These are phyloP conservation scores for Temnothorax longispinosus DNA, from an alignment of 1,140 invertebrate species.

Conservation along the genomic window DNA sequence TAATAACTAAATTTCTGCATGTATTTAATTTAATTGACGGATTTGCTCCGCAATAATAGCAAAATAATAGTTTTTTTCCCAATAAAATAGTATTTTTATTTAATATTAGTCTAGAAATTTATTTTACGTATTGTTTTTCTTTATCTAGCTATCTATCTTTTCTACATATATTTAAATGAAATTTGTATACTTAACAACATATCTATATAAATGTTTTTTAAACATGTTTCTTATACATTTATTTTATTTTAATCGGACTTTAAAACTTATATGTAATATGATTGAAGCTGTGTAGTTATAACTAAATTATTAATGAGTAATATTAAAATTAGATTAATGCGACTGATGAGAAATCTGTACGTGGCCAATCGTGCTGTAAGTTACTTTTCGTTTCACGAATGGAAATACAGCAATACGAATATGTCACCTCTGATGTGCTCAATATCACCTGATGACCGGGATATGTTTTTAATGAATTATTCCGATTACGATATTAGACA, in stretches of 20 bases:
- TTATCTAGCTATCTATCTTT: too few relatives aligned
- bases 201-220: too few relatives aligned
- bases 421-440: neutral
- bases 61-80: neutral
- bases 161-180: too few relatives aligned
- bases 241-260: neutral
- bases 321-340: constrained; percentile 88
- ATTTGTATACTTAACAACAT: too few relatives aligned
- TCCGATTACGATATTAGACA: constrained; percentile 63
- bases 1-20: too few relatives aligned
- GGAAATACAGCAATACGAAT: constrained; percentile 93
- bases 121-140: too few relatives aligned
- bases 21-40: neutral
- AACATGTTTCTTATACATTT: too few relatives aligned
- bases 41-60: neutral
- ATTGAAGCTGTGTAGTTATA: neutral
- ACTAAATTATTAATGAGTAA: neutral
- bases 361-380: constrained; percentile 91
- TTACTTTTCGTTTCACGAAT: constrained; percentile 93
- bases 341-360: constrained; percentile 92
- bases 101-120: too few relatives aligned
- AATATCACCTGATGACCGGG: constrained; percentile 57
- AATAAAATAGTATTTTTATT: too few relatives aligned
- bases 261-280: neutral
- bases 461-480: constrained; percentile 88